A percentile compares a stretch with the other conserved stretches of the same genome.
These are phyloP conservation scores for Mylabris sibirica DNA, from an alignment of 2,888 invertebrate species.

Conservation along the genomic window DNA sequence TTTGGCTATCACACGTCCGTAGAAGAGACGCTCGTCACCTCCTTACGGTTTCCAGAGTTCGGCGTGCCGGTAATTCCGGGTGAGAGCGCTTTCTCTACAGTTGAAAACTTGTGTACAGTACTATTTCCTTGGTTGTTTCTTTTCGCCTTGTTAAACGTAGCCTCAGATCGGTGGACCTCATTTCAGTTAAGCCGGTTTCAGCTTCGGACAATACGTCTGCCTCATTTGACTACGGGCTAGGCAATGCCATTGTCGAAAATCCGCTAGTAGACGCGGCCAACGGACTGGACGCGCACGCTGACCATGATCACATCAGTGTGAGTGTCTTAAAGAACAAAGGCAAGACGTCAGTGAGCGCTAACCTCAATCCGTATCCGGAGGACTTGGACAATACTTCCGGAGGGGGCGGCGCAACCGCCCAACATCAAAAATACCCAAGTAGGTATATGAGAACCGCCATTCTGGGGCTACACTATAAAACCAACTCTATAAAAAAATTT, in stretches of 20 bases:
- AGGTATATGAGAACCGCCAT: constrained; percentile 50
- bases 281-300: constrained; percentile 63
- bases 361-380: constrained; percentile 55
- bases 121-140: constrained; percentile 36
- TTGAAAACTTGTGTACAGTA: constrained; percentile 37
- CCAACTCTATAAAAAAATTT: background rate
- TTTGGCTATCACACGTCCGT: constrained; percentile 51
- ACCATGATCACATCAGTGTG: constrained; percentile 61
- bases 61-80: constrained; percentile 52
- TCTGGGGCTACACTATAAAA: constrained; percentile 29
- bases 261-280: constrained; percentile 67
- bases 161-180: constrained; percentile 52
- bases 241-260: constrained; percentile 67
- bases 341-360: constrained; percentile 45
- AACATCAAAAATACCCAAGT: constrained; percentile 59
- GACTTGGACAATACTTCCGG: constrained; percentile 48
- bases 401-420: constrained; percentile 45
- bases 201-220: constrained; percentile 66
- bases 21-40: constrained; percentile 62
- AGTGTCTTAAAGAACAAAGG: constrained; percentile 60
- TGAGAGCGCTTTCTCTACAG: constrained; percentile 56
- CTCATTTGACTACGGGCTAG: constrained; percentile 64
- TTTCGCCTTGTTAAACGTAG: constrained; percentile 33
- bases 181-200: constrained; percentile 70
- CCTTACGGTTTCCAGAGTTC: constrained; percentile 57